These are phyloP conservation scores for Cephus nigrinus DNA, from an alignment of 2,888 invertebrate genomes.

Conservation along the genomic window DNA sequence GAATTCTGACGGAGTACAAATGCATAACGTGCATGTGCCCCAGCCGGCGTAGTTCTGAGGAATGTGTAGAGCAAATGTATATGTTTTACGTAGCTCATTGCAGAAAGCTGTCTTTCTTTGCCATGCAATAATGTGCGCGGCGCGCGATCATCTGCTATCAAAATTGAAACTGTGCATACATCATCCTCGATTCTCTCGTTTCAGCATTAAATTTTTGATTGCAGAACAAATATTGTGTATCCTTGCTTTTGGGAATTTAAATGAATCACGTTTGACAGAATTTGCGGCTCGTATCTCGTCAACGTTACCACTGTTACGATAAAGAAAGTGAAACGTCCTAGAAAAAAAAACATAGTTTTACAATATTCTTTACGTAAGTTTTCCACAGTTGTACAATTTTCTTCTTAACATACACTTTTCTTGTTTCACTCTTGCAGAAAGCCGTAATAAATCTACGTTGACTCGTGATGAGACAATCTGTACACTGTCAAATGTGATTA, in stretches of 20 bases:
- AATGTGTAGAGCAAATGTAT: slow-evolving; percentile 42
- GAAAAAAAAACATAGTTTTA: background rate
- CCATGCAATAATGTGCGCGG: slow-evolving; percentile 45
- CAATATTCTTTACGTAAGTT: slow-evolving; percentile 9
- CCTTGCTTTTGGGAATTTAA: slow-evolving; percentile 22
- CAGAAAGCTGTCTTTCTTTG: slow-evolving; percentile 55
- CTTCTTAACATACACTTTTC: background rate
- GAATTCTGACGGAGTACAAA: slow-evolving; percentile 36
- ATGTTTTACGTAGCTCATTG: slow-evolving; percentile 25
- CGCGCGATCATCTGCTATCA: slow-evolving; percentile 42
- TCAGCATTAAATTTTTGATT: slow-evolving; percentile 25
- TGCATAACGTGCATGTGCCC: slow-evolving; percentile 44
- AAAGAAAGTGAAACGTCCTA: background rate
- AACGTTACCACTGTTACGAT: background rate
- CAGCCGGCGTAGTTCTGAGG: slow-evolving; percentile 55
- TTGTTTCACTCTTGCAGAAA: slow-evolving; percentile 10
- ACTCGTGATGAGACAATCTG: background rate
- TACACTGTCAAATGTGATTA: slow-evolving; percentile 17
- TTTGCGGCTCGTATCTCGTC: background rate
- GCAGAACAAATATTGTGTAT: slow-evolving; percentile 24
- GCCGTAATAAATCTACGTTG: background rate
- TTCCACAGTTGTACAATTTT: too few species aligned
- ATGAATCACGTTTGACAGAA: slow-evolving; percentile 17
- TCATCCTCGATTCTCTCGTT: slow-evolving; percentile 19
- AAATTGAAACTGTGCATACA: slow-evolving; percentile 18